Conservation (phyloP, 2,797 vertebrate genomes). For the Cyprinodon diabolis region DNA sequence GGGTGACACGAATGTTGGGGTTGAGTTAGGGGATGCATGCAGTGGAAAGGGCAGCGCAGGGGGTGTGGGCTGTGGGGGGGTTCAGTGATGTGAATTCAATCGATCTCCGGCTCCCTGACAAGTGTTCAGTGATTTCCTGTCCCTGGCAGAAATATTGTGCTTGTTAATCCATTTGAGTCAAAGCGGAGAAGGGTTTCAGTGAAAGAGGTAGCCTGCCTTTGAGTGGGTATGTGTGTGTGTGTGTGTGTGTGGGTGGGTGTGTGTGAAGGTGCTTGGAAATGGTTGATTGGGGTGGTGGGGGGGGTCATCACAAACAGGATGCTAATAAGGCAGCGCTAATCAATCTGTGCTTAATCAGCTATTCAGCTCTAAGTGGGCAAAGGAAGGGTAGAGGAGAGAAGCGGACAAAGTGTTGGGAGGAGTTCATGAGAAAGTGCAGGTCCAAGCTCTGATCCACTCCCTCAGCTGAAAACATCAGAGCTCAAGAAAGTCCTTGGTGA, state of each 20-base stretch:
- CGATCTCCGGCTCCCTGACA: conserved; percentile 70
- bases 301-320: conserved; percentile 83
- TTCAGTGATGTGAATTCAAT: conserved; percentile 75
- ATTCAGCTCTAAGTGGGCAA: conserved; percentile 74
- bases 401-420: conserved; percentile 61
- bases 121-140: conserved; percentile 77
- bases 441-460: conserved; percentile 69
- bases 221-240: neutral
- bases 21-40: conserved; percentile 27
- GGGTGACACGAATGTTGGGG: conserved; percentile 17
- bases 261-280: conserved; percentile 46
- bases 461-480: conserved; percentile 61
- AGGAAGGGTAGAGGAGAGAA: conserved; percentile 38
- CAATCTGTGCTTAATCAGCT: conserved; percentile 89
- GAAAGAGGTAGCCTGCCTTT: conserved; percentile 17
- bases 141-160: conserved; percentile 63
- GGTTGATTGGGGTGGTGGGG: conserved; percentile 33
- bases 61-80: neutral
- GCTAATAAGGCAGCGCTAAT: conserved; percentile 87
- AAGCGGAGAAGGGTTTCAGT: conserved; percentile 53
- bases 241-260: conserved; percentile 3
- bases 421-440: conserved; percentile 84
- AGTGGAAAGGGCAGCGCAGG: conserved; percentile 7
- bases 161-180: conserved; percentile 83
- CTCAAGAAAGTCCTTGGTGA: conserved; percentile 52